A percentile compares a stretch with the other conserved stretches of the same genome.
These are phyloP conservation scores for Sminthurides bifidus DNA, from an alignment of 1,140 invertebrate genomes.

Conservation along the genomic window DNA sequence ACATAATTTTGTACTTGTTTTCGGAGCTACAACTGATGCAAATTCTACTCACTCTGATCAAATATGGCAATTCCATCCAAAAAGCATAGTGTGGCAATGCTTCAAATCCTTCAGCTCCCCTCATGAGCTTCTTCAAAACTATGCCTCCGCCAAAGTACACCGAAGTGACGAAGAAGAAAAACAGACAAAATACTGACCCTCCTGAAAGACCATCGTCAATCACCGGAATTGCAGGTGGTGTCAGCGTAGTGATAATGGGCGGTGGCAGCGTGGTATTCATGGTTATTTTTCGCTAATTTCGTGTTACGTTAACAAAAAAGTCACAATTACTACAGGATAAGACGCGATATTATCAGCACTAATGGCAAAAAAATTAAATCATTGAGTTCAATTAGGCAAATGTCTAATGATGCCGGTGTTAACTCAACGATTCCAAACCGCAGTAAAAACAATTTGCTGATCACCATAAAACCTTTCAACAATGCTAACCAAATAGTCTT, in stretches of 20 bases:
- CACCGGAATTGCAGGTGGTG: not conserved
- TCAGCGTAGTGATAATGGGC: not conserved
- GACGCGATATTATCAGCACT: too few relatives aligned
- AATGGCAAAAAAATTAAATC: too few relatives aligned
- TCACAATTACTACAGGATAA: not conserved
- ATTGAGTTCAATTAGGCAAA: too few relatives aligned
- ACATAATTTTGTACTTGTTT: not conserved
- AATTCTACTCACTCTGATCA: conserved; percentile 34
- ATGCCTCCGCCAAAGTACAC: conserved; percentile 33
- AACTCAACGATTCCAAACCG: too few relatives aligned
- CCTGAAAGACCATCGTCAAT: conserved; percentile 11
- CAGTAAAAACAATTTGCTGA: too few relatives aligned
- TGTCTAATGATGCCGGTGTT: too few relatives aligned
- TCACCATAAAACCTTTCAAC: too few relatives aligned
- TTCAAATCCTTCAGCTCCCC: conserved; percentile 39
- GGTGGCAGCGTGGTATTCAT: too few relatives aligned
- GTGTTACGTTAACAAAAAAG: not conserved
- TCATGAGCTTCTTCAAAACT: conserved; percentile 33
- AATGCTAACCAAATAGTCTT: too few relatives aligned
- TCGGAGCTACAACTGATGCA: not conserved
- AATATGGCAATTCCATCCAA: conserved; percentile 37
- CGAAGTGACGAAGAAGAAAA: conserved; percentile 16
- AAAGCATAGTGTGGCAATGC: conserved; percentile 40
- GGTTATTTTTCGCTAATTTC: not conserved
- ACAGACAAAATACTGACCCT: conserved; percentile 9